Conservation (phyloP, 30 jellyfish, hydroid and myxozoan genomes). For the Aurelia aurita complex sp. Pacific region DNA sequence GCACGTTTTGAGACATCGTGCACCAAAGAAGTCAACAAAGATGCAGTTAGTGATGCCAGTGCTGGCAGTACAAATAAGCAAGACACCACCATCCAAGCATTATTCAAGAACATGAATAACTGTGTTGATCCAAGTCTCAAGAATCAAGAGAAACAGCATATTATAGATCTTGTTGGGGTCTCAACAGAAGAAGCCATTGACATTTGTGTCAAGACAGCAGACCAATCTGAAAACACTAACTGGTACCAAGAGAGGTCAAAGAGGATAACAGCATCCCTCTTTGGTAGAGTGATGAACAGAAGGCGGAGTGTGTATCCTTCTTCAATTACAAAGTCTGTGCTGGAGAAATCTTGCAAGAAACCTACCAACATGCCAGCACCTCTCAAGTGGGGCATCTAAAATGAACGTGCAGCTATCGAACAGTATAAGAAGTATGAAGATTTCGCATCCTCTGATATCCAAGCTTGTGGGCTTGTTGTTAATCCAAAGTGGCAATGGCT, state of each 20-base stretch:
- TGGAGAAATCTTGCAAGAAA: slow-evolving; percentile 13
- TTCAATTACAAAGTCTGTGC: slow-evolving; percentile 3
- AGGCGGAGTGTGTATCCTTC: slow-evolving; percentile 51
- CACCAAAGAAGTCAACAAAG: neutral
- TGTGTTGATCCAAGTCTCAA: neutral
- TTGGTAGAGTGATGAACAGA: slow-evolving; percentile 63
- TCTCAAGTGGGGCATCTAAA: slow-evolving; percentile 32
- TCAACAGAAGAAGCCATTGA: neutral
- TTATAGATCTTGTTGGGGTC: slow-evolving; percentile 35
- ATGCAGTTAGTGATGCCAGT: neutral
- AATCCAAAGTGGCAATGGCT: slow-evolving; percentile 17
- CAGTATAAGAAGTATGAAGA: slow-evolving; percentile 6
- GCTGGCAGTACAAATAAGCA: slow-evolving; percentile 19
- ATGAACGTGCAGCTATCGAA: slow-evolving; percentile 14
- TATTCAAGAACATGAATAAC: slow-evolving; percentile 19
- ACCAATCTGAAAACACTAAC: slow-evolving; percentile 22
- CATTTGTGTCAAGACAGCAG: slow-evolving; percentile 1
- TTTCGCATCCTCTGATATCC: neutral
- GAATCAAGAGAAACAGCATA: slow-evolving; percentile 10
- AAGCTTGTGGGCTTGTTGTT: slow-evolving; percentile 9
- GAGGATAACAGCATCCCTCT: slow-evolving; percentile 56
- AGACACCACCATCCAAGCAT: slow-evolving; percentile 3
- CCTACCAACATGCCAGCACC: slow-evolving; percentile 39
- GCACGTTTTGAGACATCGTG: slow-evolving; percentile 45
- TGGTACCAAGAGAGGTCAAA: slow-evolving; percentile 60